phyloP scores from a whole-genome alignment of 2,888 invertebrate species.

The Thecophora atra region DNA sequence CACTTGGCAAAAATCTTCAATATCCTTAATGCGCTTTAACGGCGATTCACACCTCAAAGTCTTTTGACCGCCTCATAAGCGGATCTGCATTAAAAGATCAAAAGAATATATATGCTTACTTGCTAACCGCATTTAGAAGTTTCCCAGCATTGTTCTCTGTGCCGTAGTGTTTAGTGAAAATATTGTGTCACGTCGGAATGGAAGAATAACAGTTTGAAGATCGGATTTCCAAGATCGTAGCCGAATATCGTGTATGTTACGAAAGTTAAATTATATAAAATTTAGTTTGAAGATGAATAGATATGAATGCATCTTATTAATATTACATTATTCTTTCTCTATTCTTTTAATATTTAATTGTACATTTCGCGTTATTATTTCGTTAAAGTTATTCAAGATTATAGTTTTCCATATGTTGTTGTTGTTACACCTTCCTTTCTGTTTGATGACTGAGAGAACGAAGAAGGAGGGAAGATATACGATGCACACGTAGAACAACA shows the following conservation, averaged over 20 bases:
- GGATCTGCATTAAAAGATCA: conserved; percentile 10
- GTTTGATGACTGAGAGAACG: conserved; percentile 14
- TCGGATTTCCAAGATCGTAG: no score
- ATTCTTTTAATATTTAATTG: no score
- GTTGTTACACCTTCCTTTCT: conserved; percentile 13
- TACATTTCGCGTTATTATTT: background rate
- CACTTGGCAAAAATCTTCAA: conserved; percentile 1
- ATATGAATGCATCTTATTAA: no score
- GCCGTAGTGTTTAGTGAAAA: background rate
- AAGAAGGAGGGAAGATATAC: background rate
- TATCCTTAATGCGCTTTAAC: background rate
- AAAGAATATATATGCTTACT: conserved; percentile 8
- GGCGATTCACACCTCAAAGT: conserved; percentile 8
- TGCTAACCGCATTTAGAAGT: conserved; percentile 13
- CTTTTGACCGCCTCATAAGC: background rate
- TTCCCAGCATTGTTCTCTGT: background rate
- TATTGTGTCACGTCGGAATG: background rate
- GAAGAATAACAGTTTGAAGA: background rate
- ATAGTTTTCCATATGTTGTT: conserved; percentile 11
- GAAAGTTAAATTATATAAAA: no score
- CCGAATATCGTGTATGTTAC: no score
- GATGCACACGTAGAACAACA: conserved; percentile 12
- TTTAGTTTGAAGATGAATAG: no score
- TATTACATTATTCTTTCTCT: no score
- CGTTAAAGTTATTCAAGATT: background rate